phyloP scores from a whole-genome alignment of 1,140 invertebrate genomes.

The Atta texana region DNA sequence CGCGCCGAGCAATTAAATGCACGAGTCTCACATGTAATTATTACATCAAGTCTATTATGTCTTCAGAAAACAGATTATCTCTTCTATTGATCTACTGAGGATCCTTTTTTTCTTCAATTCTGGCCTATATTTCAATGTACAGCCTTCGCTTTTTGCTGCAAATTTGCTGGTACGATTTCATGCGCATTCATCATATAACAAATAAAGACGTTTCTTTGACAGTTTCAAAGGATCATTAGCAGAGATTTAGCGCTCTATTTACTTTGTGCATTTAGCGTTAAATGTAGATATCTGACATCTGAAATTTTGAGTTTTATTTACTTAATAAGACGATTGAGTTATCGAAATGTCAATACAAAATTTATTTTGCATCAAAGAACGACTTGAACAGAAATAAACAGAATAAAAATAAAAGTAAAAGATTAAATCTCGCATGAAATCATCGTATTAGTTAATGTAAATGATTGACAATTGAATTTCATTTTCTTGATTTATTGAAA shows the following conservation, averaged over 20 bases:
- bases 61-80: conserved; percentile 30
- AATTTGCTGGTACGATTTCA: neutral
- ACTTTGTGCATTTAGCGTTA: neutral
- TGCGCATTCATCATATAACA: neutral
- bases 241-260: conserved; percentile 4
- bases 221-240: neutral
- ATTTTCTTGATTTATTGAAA: neutral
- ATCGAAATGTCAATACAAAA: neutral
- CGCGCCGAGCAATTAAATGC: conserved; percentile 49
- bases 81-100: neutral
- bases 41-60: conserved; percentile 42
- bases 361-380: neutral
- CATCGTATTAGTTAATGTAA: neutral
- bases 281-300: neutral
- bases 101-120: conserved; percentile 53
- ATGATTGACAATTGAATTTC: neutral
- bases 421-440: neutral
- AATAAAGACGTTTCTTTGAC: neutral
- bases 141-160: conserved; percentile 11
- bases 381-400: neutral
- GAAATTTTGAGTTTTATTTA: neutral
- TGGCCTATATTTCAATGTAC: neutral
- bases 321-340: neutral
- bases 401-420: neutral
- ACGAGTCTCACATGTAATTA: conserved; percentile 1